phyloP scores from a whole-genome alignment of 2,113 vertebrate species.

The Odontophorus gujanensis region DNA sequence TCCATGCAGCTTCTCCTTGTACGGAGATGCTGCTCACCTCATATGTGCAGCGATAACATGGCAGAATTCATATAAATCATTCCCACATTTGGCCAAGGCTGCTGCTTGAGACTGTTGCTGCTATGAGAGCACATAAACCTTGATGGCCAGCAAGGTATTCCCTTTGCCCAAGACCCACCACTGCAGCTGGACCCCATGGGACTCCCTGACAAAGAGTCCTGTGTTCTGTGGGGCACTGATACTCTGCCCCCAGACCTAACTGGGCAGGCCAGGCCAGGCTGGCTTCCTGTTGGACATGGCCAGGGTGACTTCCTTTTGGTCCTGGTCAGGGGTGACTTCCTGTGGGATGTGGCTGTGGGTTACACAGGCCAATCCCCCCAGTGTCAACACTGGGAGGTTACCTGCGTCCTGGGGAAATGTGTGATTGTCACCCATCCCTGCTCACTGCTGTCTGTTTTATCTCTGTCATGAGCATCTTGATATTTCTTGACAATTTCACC shows the following conservation, averaged over 20 bases:
- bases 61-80: neutral
- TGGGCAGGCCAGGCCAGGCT: neutral
- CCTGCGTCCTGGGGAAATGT: neutral
- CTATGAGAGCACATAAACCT: neutral
- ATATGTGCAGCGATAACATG: neutral
- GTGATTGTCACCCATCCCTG: rapidly evolving
- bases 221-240: neutral
- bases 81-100: neutral
- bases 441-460: slow-evolving; percentile 11
- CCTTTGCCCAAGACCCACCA: neutral
- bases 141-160: neutral
- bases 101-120: neutral
- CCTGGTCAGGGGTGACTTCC: neutral
- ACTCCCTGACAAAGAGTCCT: neutral
- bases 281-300: neutral
- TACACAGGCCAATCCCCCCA: rapidly evolving
- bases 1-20: rapidly evolving
- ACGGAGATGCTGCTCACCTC: neutral
- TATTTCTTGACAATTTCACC: slow-evolving; percentile 12
- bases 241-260: neutral
- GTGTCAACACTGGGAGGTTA: neutral
- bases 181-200: rapidly evolving
- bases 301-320: neutral
- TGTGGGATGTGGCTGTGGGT: rapidly evolving
- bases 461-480: neutral